Evolutionary conservation across 2,888 invertebrate genomes (phyloP), one percentile per base, ranked within the genome.

Genomic region (Polyommatus iphigenia): DNA sequence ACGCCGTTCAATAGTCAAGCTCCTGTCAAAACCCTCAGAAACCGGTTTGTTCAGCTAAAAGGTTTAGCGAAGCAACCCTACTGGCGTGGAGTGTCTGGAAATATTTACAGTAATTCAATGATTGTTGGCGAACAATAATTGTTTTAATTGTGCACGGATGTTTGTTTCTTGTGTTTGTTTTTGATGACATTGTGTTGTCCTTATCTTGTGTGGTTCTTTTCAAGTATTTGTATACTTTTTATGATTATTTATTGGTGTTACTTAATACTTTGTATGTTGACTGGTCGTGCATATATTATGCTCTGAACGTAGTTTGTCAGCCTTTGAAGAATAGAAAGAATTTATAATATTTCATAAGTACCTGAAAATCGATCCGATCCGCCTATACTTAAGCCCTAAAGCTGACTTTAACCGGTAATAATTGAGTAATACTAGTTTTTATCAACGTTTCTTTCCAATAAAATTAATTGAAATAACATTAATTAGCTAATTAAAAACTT

Each of bases 271-370:
- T 32, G 32, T 67, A 5, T 1, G 13, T 62, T 10, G 59, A 62
- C 2, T 18, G 5, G 2, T n/a, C 8, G 24, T 0, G 24, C 20
- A 24, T 62, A 62, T 59, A 3, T 20, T 20, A 15, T 54, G 5
- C 54, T 54, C 18, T 50, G 50, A 50, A 50, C 50, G 50, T 50
- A 13, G 50, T 10, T 50, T 50, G 50, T 24, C 76, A 85, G 87
- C 85, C 85, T 85, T 84, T 84, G 88, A 88, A 91, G 36, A 91
- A 91, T 90, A 90, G 91, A 85, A 7, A 36, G 13, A 50, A 50
- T 13, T 50, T 15, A 13, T 3, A 10, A 50, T 46, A 46, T 46
- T 46, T 46, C 13, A 46, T 24, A 24, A 24, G 24, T 50, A 15
- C 13, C 50, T 3, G 50, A 50, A 50, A 36, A 36, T 7, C 36